A percentile compares a stretch with the other conserved stretches of the same genome.
These are phyloP conservation scores for Aphidius ervi DNA, from an alignment of 1,140 invertebrate genomes.

Conservation along the genomic window DNA sequence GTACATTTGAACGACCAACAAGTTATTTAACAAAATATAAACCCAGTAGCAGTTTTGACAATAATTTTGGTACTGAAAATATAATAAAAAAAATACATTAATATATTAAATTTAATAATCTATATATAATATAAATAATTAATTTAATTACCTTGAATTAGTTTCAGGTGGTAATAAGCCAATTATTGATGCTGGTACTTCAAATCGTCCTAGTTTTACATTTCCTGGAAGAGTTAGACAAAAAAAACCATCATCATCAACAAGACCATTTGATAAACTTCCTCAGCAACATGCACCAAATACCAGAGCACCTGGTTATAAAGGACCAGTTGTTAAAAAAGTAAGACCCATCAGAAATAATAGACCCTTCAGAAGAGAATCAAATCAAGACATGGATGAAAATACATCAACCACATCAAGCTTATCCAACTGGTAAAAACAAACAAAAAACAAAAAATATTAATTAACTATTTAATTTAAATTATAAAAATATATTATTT, in stretches of 20 bases:
- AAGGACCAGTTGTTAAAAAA: constrained; percentile 35
- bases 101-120: neutral
- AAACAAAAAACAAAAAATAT: constrained; percentile 26
- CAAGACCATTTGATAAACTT: constrained; percentile 46
- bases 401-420: constrained; percentile 25
- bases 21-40: constrained; percentile 33
- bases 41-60: constrained; percentile 25
- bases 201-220: constrained; percentile 29
- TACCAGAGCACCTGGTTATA: constrained; percentile 49
- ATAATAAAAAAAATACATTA: neutral
- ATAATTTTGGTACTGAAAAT: constrained; percentile 25
- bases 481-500: constrained; percentile 7
- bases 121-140: neutral
- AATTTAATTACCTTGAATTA: constrained; percentile 5
- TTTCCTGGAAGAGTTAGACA: constrained; percentile 29
- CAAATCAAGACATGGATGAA: constrained; percentile 32
- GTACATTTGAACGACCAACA: constrained; percentile 22
- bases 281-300: constrained; percentile 51
- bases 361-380: constrained; percentile 47
- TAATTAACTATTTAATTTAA: constrained; percentile 11
- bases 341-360: constrained; percentile 36
- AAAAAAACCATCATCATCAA: constrained; percentile 35
- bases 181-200: constrained; percentile 30
- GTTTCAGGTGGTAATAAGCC: constrained; percentile 27
- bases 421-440: constrained; percentile 19